Evolutionary conservation across 1,140 invertebrate species (phyloP).

Genomic region (Luehdorfia chinensis): DNA sequence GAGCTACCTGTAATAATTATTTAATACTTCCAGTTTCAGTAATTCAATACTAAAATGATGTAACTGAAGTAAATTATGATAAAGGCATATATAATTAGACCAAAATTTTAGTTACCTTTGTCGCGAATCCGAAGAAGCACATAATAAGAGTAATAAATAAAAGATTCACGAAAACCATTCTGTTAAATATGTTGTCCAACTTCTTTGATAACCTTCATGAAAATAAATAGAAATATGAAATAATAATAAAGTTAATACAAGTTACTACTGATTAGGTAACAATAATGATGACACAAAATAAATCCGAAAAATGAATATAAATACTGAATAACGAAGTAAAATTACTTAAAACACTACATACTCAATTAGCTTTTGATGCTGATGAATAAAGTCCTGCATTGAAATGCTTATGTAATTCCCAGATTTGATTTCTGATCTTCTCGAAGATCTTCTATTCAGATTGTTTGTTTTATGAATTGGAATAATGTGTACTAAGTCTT

Average conservation of each 20-base stretch:
- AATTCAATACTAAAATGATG: not conserved
- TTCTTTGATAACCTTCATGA: conserved; percentile 26
- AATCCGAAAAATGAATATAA: not conserved
- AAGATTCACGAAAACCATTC: conserved; percentile 36
- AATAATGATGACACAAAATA: not conserved
- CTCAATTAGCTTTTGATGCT: conserved; percentile 32
- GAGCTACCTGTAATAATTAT: conserved; percentile 30
- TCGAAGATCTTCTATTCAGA: not conserved
- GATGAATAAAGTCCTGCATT: conserved; percentile 21
- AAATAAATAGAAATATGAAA: not conserved
- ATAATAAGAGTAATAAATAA: conserved; percentile 27
- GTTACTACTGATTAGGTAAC: not conserved
- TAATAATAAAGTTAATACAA: not conserved
- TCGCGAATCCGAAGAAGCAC: conserved; percentile 37
- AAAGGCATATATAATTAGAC: too few relatives aligned
- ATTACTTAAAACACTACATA: conserved; percentile 5
- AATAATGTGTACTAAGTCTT: conserved; percentile 26
- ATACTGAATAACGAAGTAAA: not conserved
- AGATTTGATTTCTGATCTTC: conserved; percentile 1
- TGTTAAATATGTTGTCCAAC: conserved; percentile 33
- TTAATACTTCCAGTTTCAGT: not conserved
- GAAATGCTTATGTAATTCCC: conserved; percentile 6
- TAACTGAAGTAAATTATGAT: too few relatives aligned
- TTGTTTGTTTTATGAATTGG: conserved; percentile 9
- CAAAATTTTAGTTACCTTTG: conserved; percentile 27